Evolutionary conservation across 35 echinoderm and acorn worm genomes (phyloP).

Genomic region (Stichopus chloronotus): DNA sequence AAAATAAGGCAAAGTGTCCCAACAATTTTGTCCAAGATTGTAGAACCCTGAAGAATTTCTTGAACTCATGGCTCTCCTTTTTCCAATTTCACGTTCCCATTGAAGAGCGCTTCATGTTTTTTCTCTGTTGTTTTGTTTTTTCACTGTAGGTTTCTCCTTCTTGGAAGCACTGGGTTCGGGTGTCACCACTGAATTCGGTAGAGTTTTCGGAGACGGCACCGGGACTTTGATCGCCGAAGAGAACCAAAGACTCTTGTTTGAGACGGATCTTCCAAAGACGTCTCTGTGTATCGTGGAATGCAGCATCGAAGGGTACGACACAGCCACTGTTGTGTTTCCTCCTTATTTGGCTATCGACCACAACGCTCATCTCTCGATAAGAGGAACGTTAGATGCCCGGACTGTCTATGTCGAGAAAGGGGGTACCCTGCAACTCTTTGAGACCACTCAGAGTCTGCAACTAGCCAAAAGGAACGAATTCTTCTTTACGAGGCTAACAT

Average conservation of each 20-base stretch:
- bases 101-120: too few species aligned
- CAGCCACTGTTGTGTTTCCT: conserved; percentile 67
- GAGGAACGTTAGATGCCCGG: conserved; percentile 67
- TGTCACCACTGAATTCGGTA: conserved; percentile 37
- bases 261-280: conserved; percentile 45
- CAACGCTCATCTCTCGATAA: conserved; percentile 47
- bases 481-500: conserved; percentile 64
- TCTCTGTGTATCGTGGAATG: conserved; percentile 52
- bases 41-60: too few species aligned
- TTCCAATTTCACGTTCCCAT: too few species aligned
- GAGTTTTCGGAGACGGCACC: conserved; percentile 74
- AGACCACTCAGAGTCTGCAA: conserved; percentile 5
- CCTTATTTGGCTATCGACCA: conserved; percentile 63
- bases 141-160: conserved; percentile 59
- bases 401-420: conserved; percentile 66
- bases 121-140: too few species aligned
- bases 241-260: conserved; percentile 56
- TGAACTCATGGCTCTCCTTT: too few species aligned
- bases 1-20: too few species aligned
- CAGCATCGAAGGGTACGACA: conserved; percentile 56
- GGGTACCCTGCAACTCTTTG: conserved; percentile 37
- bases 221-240: conserved; percentile 58
- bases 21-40: too few species aligned
- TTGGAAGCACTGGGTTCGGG: conserved; percentile 44
- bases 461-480: conserved; percentile 54